A percentile compares a stretch with the other conserved stretches of the same genome.
phyloP scores from a whole-genome alignment of 1,140 invertebrate genomes.

The Ectropis grisescens region DNA sequence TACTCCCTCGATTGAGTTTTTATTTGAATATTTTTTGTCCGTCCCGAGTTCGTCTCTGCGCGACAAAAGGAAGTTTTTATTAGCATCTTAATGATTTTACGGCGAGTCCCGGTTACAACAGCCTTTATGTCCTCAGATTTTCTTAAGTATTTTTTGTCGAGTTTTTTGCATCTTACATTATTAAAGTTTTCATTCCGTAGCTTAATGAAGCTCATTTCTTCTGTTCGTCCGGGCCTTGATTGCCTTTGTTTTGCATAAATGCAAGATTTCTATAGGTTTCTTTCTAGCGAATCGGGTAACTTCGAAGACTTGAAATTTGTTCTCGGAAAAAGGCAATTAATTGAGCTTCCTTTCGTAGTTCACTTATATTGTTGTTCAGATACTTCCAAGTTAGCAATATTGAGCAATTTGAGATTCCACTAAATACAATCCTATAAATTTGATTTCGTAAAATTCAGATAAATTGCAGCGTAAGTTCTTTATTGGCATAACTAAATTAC shows the following conservation, averaged over 20 bases:
- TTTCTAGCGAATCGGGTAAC: slow-evolving; percentile 53
- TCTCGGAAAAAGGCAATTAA: slow-evolving; percentile 44
- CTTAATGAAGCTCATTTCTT: slow-evolving; percentile 70
- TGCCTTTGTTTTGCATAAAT: slow-evolving; percentile 70
- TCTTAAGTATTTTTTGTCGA: slow-evolving; percentile 66
- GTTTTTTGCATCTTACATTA: slow-evolving; percentile 70
- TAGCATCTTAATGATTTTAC: slow-evolving; percentile 73
- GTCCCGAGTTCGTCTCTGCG: slow-evolving; percentile 56
- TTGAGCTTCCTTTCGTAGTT: slow-evolving; percentile 22
- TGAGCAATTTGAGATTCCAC: too few relatives aligned
- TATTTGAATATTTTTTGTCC: slow-evolving; percentile 70
- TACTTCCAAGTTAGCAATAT: too few relatives aligned
- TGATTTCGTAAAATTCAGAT: too few relatives aligned
- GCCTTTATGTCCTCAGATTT: slow-evolving; percentile 71
- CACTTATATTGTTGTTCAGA: too few relatives aligned
- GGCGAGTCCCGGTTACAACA: slow-evolving; percentile 66
- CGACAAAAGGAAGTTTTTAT: slow-evolving; percentile 71
- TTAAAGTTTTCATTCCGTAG: slow-evolving; percentile 69
- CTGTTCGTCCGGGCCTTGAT: slow-evolving; percentile 66
- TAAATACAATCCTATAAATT: too few relatives aligned
- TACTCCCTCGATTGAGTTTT: slow-evolving; percentile 66
- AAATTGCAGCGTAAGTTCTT: too few relatives aligned
- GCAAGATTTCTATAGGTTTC: slow-evolving; percentile 66
- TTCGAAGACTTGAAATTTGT: slow-evolving; percentile 57
- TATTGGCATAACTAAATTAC: too few relatives aligned